Evolutionary conservation across 2,888 invertebrate species (phyloP).

Genomic region (Eristalinus sepulchralis): DNA sequence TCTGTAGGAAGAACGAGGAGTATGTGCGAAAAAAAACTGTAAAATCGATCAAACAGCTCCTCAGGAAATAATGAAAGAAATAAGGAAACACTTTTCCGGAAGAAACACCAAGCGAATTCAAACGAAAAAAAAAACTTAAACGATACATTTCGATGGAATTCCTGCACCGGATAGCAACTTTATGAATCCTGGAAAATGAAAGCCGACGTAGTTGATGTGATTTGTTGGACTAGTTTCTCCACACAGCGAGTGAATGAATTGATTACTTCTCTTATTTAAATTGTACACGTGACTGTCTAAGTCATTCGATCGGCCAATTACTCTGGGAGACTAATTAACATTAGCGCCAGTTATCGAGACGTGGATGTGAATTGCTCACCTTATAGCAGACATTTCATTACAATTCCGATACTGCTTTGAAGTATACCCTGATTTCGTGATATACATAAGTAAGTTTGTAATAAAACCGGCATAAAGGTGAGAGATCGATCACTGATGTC

Average conservation of each 20-base stretch:
- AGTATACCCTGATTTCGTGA: too few relatives aligned
- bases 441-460: too few relatives aligned
- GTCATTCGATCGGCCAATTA: too few relatives aligned
- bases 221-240: not conserved
- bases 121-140: not conserved
- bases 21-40: not conserved
- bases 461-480: too few relatives aligned
- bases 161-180: not conserved
- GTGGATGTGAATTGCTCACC: not conserved
- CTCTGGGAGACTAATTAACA: not conserved
- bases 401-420: too few relatives aligned
- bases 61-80: not conserved
- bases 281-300: not conserved
- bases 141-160: not conserved
- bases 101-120: not conserved
- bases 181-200: not conserved
- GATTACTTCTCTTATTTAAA: not conserved
- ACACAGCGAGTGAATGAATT: not conserved
- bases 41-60: not conserved
- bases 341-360: not conserved
- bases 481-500: too few relatives aligned
- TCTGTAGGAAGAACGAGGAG: slow-evolving; percentile 5
- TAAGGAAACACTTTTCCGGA: not conserved
- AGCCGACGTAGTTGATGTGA: not conserved
- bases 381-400: not conserved